Evolutionary conservation across 1,140 invertebrate species (phyloP).

Genomic region (Ceratina calcarata): DNA sequence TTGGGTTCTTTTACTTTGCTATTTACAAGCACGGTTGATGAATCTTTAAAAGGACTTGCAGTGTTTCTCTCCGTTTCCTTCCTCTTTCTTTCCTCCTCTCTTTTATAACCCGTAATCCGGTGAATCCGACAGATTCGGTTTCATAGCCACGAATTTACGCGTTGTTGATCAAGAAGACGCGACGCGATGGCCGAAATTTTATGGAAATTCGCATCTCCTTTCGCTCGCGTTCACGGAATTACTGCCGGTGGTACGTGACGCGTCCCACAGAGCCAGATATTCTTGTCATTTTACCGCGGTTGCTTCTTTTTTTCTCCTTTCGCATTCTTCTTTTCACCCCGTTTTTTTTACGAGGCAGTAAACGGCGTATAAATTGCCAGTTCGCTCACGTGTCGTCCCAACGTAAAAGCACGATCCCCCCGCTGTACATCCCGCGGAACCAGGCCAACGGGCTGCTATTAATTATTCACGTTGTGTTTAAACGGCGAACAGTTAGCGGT

Average conservation of each 20-base stretch:
- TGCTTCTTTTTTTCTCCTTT: neutral
- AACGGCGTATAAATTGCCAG: conserved; percentile 68
- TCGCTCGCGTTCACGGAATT: neutral
- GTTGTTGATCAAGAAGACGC: conserved; percentile 29
- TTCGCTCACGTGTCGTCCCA: conserved; percentile 70
- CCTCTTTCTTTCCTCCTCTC: too few relatives aligned
- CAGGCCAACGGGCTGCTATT: conserved; percentile 59
- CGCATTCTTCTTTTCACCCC: neutral
- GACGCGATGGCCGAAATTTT: conserved; percentile 18
- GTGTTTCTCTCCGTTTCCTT: neutral
- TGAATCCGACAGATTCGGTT: conserved; percentile 18
- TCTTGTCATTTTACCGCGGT: neutral
- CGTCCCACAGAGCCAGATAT: neutral
- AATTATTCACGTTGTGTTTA: conserved; percentile 65
- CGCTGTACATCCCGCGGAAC: conserved; percentile 40
- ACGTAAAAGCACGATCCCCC: conserved; percentile 60
- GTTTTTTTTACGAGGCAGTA: conserved; percentile 28
- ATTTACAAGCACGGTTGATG: conserved; percentile 15
- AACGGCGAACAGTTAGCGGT: conserved; percentile 48
- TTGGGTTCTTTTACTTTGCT: neutral
- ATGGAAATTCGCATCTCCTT: conserved; percentile 13
- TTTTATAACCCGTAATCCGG: neutral
- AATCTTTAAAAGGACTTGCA: conserved; percentile 15
- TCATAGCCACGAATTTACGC: conserved; percentile 5
- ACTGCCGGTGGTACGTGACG: neutral